Evolutionary conservation across 1,140 invertebrate genomes (phyloP).

Genomic region (Leptopilina boulardi): DNA sequence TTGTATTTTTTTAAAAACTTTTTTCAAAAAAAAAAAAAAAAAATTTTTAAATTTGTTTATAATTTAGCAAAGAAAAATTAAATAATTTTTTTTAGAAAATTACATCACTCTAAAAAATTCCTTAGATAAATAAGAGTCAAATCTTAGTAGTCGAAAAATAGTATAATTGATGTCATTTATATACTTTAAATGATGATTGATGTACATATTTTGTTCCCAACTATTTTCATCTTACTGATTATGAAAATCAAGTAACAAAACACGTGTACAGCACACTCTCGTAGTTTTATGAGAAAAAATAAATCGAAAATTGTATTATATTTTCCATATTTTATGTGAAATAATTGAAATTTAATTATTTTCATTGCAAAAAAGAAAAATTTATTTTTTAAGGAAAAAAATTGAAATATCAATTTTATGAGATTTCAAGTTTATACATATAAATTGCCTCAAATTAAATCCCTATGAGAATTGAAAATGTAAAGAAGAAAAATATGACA

Average conservation of each 20-base stretch:
- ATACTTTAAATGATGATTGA: background rate
- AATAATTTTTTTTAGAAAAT: too few relatives aligned
- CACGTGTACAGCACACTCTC: too few relatives aligned
- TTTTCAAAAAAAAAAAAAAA: too few relatives aligned
- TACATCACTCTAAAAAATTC: background rate
- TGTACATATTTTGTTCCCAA: background rate
- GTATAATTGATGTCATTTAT: background rate
- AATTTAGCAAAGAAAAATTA: too few relatives aligned
- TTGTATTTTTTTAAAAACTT: too few relatives aligned
- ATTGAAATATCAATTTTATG: background rate
- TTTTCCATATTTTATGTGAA: too few relatives aligned
- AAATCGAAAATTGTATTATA: too few relatives aligned
- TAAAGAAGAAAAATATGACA: background rate
- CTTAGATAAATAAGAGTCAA: background rate
- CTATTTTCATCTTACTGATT: background rate
- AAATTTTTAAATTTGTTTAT: too few relatives aligned
- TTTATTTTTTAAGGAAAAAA: background rate
- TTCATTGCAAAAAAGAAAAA: background rate
- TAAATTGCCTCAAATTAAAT: constrained; percentile 20
- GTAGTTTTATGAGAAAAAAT: background rate
- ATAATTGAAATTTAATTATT: too few relatives aligned
- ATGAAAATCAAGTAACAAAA: background rate
- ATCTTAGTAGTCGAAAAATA: background rate
- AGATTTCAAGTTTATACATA: background rate
- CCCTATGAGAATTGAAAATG: constrained; percentile 16